These are phyloP conservation scores for Saxicola maurus DNA, from an alignment of 2,797 vertebrate genomes.

Conservation along the genomic window DNA sequence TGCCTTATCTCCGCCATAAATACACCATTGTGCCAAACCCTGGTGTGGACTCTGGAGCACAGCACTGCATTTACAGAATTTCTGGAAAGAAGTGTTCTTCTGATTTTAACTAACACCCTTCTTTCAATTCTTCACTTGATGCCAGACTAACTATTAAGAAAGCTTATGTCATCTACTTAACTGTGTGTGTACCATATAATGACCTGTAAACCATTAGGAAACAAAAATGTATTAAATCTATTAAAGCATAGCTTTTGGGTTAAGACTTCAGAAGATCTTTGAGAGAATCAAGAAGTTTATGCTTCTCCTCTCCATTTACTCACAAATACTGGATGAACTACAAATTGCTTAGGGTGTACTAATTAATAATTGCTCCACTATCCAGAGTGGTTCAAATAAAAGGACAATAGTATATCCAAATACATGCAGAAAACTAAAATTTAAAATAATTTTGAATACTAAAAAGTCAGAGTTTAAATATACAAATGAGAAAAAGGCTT, in stretches of 20 bases:
- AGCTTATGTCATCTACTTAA: background rate
- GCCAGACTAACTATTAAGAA: background rate
- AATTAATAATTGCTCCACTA: background rate
- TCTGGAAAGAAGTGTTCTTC: background rate
- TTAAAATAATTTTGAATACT: background rate
- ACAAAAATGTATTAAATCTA: background rate
- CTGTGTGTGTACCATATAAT: background rate
- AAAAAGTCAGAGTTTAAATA: background rate
- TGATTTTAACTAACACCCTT: background rate
- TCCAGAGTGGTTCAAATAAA: background rate
- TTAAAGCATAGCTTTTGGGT: background rate
- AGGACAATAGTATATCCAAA: background rate
- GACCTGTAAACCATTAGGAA: background rate
- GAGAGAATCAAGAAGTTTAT: background rate
- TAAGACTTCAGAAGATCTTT: background rate
- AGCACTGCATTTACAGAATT: background rate
- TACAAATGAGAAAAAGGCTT: background rate
- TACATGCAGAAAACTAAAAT: background rate
- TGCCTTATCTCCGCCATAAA: background rate
- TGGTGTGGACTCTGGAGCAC: background rate
- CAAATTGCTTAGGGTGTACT: background rate
- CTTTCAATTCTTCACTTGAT: background rate
- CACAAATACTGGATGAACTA: background rate
- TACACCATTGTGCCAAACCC: background rate
- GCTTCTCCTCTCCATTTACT: background rate